Base-by-base conservation (phyloP, 2,888 invertebrate species). In the Lamellibrachia columna region DNA sequence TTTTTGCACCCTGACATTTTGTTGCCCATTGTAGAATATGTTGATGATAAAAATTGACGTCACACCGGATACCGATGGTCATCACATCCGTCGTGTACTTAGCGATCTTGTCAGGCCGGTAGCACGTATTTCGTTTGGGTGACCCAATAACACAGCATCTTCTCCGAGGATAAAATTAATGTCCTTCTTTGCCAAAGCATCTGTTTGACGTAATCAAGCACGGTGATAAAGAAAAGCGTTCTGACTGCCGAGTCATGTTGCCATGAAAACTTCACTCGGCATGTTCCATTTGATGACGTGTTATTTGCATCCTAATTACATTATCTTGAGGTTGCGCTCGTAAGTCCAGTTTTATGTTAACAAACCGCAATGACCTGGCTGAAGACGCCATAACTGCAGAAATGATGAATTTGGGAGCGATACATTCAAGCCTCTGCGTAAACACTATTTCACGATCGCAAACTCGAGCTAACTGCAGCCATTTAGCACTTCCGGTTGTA, bases 401-500 rank as follows among this genome's bases (percentile, higher is more conserved):
- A 75, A 22, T 75, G 75, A 75, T 75, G 75, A 75, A 22, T 22
- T 22, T 22, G 75, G 75, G 75, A 75, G 75, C 75, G 75, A 75
- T 75, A 22, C 75, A 1, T 75, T 75, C 75, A 15, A 75, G 15
- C 75, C 22, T 75, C 75, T 75, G 75, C 75, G 22, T 75, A 75
- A 75, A 75, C 75, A 75, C 75, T n/a, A 22, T 75, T 75, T 75
- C 75, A 75, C 75, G 75, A 75, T 75, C 75, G 75, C 75, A 75
- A 75, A 75, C 75, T 75, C 75, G 4, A 75, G 22, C 22, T 15
- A 75, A 75, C 75, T 15, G 75, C 75, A 22, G 75, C 75, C 22
- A 75, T 22, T n/a, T 22, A 75, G 22, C 22, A 75, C 75, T 75
- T 75, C 75, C 75, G 75, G n/a, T 22, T 75, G 58, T 58, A 8